Evolutionary conservation across 1,140 invertebrate genomes (phyloP).

Genomic region (Drosophila parvula): DNA sequence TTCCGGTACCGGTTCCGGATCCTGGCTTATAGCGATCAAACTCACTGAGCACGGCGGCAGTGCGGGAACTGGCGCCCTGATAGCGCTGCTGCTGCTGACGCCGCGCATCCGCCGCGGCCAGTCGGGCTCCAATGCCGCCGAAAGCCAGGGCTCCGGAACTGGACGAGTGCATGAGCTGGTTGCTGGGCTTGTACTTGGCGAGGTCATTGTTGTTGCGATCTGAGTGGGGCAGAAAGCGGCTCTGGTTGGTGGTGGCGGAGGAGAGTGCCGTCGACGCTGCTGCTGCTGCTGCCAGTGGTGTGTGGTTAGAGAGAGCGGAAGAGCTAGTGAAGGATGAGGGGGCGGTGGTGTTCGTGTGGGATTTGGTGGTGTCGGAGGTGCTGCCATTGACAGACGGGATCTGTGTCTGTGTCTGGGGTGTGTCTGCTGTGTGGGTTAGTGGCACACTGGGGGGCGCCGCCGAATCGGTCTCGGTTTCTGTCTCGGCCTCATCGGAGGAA

Average conservation of each 20-base stretch:
- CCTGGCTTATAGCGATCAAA: conserved; percentile 69
- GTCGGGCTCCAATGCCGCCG: conserved; percentile 76
- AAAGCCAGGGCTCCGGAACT: conserved; percentile 79
- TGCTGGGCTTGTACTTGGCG: conserved; percentile 73
- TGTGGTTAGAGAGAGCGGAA: conserved; percentile 67
- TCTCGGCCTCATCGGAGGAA: conserved; percentile 73
- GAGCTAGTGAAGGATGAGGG: conserved; percentile 48
- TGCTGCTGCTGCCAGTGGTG: conserved; percentile 33
- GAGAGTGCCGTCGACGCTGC: conserved; percentile 48
- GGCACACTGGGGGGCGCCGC: conserved; percentile 46
- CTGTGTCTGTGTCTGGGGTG: conserved; percentile 29
- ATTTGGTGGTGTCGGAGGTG: conserved; percentile 37
- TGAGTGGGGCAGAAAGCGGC: conserved; percentile 70
- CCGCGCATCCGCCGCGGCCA: conserved; percentile 69
- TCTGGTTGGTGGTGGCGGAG: conserved; percentile 52
- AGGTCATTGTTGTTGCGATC: conserved; percentile 80
- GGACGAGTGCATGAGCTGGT: conserved; percentile 76
- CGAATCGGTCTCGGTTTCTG: conserved; percentile 45
- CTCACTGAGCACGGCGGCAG: conserved; percentile 75
- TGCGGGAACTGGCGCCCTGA: conserved; percentile 71
- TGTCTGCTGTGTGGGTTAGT: conserved; percentile 67
- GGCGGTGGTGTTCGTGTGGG: conserved; percentile 22
- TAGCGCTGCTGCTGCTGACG: conserved; percentile 68
- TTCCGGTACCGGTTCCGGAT: conserved; percentile 29
- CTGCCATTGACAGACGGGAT: conserved; percentile 36